Conservation (phyloP, 1,140 invertebrate species). For the Neodiprion fabricii region DNA sequence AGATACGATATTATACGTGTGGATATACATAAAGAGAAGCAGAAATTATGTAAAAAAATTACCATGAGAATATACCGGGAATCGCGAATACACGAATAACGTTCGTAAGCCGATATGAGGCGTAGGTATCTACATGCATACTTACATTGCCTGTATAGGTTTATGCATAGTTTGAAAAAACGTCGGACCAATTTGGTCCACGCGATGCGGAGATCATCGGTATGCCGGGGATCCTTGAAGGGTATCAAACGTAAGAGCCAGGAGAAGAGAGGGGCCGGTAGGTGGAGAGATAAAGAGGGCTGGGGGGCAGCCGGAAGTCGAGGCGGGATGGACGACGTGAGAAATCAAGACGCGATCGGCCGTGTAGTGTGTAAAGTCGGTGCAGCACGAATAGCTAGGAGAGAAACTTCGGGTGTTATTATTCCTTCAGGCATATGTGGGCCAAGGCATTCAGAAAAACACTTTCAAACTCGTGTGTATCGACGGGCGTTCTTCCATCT, state of each 20-base stretch:
- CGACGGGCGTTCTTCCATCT: conserved; percentile 50
- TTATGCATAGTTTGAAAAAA: background rate
- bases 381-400: background rate
- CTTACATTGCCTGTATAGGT: too few species aligned
- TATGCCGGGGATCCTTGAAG: too few species aligned
- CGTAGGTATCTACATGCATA: too few species aligned
- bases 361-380: background rate
- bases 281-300: background rate
- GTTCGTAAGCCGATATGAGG: too few species aligned
- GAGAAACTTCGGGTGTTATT: conserved; percentile 43
- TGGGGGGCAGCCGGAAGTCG: background rate
- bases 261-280: background rate
- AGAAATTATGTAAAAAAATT: too few species aligned
- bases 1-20: too few species aligned
- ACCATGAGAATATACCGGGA: too few species aligned
- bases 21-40: too few species aligned
- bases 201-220: background rate
- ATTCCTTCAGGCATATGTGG: conserved; percentile 58
- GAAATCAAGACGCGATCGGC: background rate
- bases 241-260: too few species aligned
- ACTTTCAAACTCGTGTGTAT: conserved; percentile 41
- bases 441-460: conserved; percentile 51
- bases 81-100: too few species aligned
- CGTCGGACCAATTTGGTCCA: conserved; percentile 1
- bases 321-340: background rate